phyloP scores from a whole-genome alignment of 2,888 invertebrate species.

The Glaucopsyche alexis region DNA sequence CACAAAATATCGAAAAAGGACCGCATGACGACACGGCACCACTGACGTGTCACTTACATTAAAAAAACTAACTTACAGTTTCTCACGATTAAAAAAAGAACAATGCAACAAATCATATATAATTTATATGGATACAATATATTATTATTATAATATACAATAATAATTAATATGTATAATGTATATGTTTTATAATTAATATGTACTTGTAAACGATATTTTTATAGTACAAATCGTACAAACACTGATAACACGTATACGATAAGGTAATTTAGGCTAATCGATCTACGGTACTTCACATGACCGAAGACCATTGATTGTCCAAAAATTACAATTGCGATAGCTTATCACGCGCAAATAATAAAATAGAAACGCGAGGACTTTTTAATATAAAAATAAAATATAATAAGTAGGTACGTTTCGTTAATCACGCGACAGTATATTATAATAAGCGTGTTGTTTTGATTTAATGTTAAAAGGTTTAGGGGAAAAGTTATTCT shows the following conservation, averaged over 20 bases:
- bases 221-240: background rate
- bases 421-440: too few species aligned
- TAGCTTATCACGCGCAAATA: background rate
- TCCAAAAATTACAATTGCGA: background rate
- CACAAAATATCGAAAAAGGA: too few species aligned
- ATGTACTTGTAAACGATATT: background rate
- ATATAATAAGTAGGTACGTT: background rate
- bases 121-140: background rate
- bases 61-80: background rate
- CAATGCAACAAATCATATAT: background rate
- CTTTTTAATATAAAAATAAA: background rate
- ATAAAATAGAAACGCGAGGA: background rate
- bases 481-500: background rate
- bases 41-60: too few species aligned
- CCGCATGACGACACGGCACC: too few species aligned
- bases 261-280: conserved; percentile 7
- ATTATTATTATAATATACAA: too few species aligned
- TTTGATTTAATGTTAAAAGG: background rate
- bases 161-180: too few species aligned
- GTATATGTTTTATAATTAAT: background rate
- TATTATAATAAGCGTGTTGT: background rate
- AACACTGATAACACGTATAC: background rate
- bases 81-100: background rate
- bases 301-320: background rate
- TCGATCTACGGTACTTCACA: conserved; percentile 7